These are phyloP conservation scores for Dinocampus coccinellae DNA, from an alignment of 2,888 invertebrate genomes.

Conservation along the genomic window DNA sequence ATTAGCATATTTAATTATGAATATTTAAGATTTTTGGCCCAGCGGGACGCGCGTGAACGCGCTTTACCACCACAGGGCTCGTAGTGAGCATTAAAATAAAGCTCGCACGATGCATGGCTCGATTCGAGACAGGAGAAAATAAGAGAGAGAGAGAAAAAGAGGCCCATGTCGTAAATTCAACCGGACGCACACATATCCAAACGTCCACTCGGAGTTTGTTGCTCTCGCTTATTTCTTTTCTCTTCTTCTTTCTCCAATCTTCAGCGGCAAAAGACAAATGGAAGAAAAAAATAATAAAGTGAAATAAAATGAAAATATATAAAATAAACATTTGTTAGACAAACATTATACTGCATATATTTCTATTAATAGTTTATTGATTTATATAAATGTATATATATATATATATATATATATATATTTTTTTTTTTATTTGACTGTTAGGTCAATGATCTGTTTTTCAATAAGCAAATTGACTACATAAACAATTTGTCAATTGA, in stretches of 20 bases:
- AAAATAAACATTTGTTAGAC: constrained; percentile 57
- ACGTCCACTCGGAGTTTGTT: constrained; percentile 55
- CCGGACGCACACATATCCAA: constrained; percentile 51
- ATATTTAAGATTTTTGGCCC: constrained; percentile 67
- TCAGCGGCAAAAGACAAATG: constrained; percentile 47
- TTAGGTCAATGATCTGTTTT: constrained; percentile 14
- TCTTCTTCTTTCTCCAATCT: too few relatives aligned
- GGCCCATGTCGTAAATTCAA: constrained; percentile 62
- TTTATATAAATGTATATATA: constrained; percentile 22
- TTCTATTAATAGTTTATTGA: constrained; percentile 50
- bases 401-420: neutral
- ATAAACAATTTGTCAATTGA: neutral
- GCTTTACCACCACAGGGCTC: constrained; percentile 43
- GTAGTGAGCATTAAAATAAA: constrained; percentile 60
- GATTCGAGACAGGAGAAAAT: too few relatives aligned
- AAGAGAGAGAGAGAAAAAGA: too few relatives aligned
- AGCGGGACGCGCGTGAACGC: constrained; percentile 56
- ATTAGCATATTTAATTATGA: constrained; percentile 69
- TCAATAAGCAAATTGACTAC: neutral
- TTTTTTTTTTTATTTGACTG: constrained; percentile 15
- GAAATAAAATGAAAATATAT: constrained; percentile 53
- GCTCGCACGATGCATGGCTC: constrained; percentile 57
- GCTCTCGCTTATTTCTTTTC: too few relatives aligned
- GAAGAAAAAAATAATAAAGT: constrained; percentile 50
- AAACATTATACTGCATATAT: constrained; percentile 59